phyloP scores from a whole-genome alignment of 2,888 invertebrate genomes.

The Polydesmus complanatus region DNA sequence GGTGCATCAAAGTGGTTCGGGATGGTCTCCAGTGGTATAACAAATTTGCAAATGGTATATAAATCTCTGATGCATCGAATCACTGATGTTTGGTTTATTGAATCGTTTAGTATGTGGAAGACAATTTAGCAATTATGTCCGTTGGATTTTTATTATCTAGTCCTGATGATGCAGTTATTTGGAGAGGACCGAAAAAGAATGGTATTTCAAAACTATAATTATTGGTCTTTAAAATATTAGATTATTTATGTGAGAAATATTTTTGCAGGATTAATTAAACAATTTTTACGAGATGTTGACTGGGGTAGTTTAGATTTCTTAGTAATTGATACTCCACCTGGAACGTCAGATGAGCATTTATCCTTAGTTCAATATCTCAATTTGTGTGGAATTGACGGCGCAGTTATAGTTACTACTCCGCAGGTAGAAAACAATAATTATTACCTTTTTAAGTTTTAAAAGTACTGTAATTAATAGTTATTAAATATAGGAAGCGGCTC shows the following conservation, averaged over 20 bases:
- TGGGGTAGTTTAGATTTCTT: constrained; percentile 88
- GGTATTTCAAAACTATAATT: constrained; percentile 22
- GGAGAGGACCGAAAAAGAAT: constrained; percentile 93
- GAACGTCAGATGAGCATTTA: constrained; percentile 89
- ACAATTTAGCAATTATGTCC: constrained; percentile 72
- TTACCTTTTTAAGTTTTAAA: not conserved
- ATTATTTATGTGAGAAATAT: not conserved
- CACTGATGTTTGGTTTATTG: not conserved
- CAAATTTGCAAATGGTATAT: no score
- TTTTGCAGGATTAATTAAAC: constrained; percentile 70
- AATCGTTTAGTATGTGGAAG: constrained; percentile 7
- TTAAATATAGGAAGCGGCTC: constrained; percentile 43
- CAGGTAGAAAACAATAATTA: constrained; percentile 39
- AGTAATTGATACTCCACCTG: constrained; percentile 95
- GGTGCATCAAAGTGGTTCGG: constrained; percentile 89
- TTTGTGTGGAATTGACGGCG: constrained; percentile 44
- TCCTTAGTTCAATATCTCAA: constrained; percentile 82
- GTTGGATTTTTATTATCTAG: constrained; percentile 79
- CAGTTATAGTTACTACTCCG: constrained; percentile 85
- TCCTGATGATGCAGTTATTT: constrained; percentile 77
- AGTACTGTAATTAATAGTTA: not conserved
- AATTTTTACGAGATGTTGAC: constrained; percentile 79
- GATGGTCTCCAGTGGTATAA: constrained; percentile 89
- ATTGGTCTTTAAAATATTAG: not conserved
- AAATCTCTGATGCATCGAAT: no score